Conservation (phyloP, 2,797 vertebrate species). For the Sylvilagus floridanus region DNA sequence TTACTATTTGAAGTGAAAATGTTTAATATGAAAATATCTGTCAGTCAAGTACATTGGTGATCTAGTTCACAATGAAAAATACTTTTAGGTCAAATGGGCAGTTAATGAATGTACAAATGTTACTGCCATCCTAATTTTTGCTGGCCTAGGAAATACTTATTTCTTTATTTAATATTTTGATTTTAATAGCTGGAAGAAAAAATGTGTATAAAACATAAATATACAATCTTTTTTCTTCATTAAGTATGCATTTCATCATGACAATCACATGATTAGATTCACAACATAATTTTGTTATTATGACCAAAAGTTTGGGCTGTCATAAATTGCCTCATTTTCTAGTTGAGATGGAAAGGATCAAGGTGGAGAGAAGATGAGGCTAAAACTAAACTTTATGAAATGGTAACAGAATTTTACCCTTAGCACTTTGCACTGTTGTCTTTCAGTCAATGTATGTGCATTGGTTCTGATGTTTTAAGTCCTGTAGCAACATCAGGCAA, state of each 20-base stretch:
- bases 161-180: not conserved
- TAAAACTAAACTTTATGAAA: not conserved
- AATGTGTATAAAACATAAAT: not conserved
- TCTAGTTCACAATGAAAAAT: not conserved
- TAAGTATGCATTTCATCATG: not conserved
- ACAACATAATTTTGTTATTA: not conserved
- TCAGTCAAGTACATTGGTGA: not conserved
- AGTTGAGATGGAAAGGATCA: not conserved
- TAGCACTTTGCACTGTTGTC: not conserved
- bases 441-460: not conserved
- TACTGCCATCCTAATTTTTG: conserved; percentile 26
- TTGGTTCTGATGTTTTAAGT: not conserved
- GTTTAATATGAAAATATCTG: conserved; percentile 38
- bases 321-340: not conserved
- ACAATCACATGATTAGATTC: not conserved
- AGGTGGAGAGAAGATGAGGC: not conserved
- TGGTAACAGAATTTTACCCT: not conserved
- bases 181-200: not conserved
- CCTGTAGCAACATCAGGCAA: not conserved
- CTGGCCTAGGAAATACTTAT: not conserved
- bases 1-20: conserved; percentile 23
- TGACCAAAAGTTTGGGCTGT: not conserved
- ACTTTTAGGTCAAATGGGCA: not conserved
- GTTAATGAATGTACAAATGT: not conserved
- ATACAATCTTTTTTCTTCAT: not conserved